Conservation (phyloP, 2,113 vertebrate species). For the Dunckerocampus dactyliophorus region DNA sequence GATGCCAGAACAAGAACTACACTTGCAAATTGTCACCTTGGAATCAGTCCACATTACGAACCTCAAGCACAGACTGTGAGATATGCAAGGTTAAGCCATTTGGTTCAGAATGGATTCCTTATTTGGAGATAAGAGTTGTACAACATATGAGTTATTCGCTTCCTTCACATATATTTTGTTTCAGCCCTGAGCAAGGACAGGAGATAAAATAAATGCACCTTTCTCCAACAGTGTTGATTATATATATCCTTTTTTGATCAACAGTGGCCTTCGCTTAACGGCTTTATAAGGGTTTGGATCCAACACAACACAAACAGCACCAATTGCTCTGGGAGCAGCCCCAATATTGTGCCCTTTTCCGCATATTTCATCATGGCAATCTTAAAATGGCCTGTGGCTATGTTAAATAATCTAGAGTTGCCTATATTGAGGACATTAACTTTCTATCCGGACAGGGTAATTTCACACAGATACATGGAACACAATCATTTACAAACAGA, state of each 20-base stretch:
- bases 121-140: conserved; percentile 19
- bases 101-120: conserved; percentile 35
- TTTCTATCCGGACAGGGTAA: conserved; percentile 16
- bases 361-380: conserved; percentile 44
- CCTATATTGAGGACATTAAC: conserved; percentile 6
- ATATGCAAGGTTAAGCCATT: neutral
- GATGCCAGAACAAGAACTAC: no score
- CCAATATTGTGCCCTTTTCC: conserved; percentile 29
- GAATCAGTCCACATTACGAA: neutral
- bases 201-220: conserved; percentile 40
- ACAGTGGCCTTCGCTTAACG: conserved; percentile 37
- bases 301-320: conserved; percentile 50
- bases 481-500: conserved; percentile 3
- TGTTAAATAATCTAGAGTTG: conserved; percentile 22
- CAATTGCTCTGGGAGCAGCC: conserved; percentile 27
- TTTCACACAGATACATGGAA: conserved; percentile 16
- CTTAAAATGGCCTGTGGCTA: conserved; percentile 24
- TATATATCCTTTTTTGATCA: conserved; percentile 30
- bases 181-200: conserved; percentile 45
- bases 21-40: neutral
- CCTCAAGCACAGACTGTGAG: neutral
- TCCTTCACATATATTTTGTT: conserved; percentile 39
- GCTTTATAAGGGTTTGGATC: conserved; percentile 41
- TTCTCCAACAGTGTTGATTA: conserved; percentile 51
- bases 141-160: conserved; percentile 11